Evolutionary conservation across 1,140 invertebrate species (phyloP).

Genomic region (Hypsibius dujardini): DNA sequence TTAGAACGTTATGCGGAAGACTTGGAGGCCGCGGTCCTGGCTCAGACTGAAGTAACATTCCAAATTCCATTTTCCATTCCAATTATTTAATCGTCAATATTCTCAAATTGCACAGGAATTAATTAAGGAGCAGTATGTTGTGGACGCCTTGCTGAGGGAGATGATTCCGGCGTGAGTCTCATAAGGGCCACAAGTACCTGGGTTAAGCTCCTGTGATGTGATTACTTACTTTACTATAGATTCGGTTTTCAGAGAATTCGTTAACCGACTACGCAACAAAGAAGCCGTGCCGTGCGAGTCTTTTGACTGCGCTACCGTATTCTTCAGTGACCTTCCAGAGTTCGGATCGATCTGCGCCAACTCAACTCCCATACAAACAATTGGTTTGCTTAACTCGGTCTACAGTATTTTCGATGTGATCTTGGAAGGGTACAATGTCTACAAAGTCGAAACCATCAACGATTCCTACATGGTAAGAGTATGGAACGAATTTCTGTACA

Average conservation of each 20-base stretch:
- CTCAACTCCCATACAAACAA: not conserved
- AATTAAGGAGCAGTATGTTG: not conserved
- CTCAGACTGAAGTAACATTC: slow-evolving; percentile 3
- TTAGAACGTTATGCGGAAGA: not conserved
- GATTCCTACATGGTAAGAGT: slow-evolving; percentile 12
- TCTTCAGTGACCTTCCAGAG: not conserved
- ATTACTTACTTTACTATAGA: too few species aligned
- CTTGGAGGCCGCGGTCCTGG: not conserved
- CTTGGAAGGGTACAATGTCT: not conserved
- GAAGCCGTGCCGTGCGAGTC: not conserved
- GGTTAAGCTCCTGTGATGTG: not conserved
- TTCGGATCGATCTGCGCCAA: not conserved
- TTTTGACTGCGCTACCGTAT: not conserved
- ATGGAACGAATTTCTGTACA: too few species aligned
- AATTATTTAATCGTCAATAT: not conserved
- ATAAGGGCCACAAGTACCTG: not conserved
- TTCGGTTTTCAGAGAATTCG: not conserved
- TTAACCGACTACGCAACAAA: slow-evolving; percentile 9
- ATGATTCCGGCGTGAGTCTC: slow-evolving; percentile 3
- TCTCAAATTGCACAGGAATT: not conserved
- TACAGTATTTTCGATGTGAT: not conserved
- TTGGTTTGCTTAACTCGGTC: not conserved
- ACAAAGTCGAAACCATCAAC: slow-evolving; percentile 9
- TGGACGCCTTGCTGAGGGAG: not conserved
- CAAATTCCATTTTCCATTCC: not conserved